A percentile compares a stretch with the other conserved stretches of the same genome.
phyloP scores from a whole-genome alignment of 37 sponge, comb jelly and placozoan genomes.

The Chondrosia reniformis region DNA sequence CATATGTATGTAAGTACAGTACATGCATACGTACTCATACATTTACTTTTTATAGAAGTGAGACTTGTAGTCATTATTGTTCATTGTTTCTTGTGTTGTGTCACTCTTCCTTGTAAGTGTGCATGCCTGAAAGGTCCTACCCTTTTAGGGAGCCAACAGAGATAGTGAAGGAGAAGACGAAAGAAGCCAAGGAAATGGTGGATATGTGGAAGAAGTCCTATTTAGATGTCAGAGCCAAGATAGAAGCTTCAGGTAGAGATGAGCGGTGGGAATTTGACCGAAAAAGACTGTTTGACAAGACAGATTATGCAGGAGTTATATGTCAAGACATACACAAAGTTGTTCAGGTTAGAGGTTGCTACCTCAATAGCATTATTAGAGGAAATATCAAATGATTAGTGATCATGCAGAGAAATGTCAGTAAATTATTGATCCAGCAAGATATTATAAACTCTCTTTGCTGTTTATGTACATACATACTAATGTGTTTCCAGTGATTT shows the following conservation, averaged over 20 bases:
- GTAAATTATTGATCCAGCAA: no score
- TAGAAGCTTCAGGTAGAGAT: constrained; percentile 96
- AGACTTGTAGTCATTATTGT: background rate
- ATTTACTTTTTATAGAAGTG: background rate
- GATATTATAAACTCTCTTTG: background rate
- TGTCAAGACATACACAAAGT: constrained; percentile 87
- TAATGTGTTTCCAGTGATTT: background rate
- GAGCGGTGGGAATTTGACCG: constrained; percentile 99
- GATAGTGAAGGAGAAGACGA: constrained; percentile 71
- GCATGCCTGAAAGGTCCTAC: background rate
- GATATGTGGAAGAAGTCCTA: constrained; percentile 92
- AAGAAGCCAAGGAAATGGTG: constrained; percentile 72
- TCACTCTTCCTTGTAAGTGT: background rate
- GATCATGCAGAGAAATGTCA: no score
- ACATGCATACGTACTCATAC: background rate
- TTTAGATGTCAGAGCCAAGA: constrained; percentile 94
- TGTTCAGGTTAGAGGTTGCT: constrained; percentile 65
- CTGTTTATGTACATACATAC: background rate
- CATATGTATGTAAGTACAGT: background rate
- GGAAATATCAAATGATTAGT: no score
- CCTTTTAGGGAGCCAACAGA: constrained; percentile 39
- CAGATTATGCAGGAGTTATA: constrained; percentile 88
- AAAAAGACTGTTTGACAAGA: constrained; percentile 85
- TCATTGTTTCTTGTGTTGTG: no score
- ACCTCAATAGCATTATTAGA: no score